These are phyloP conservation scores for Vulpes ferrilata DNA, from an alignment of 2,113 vertebrate species.

Conservation along the genomic window DNA sequence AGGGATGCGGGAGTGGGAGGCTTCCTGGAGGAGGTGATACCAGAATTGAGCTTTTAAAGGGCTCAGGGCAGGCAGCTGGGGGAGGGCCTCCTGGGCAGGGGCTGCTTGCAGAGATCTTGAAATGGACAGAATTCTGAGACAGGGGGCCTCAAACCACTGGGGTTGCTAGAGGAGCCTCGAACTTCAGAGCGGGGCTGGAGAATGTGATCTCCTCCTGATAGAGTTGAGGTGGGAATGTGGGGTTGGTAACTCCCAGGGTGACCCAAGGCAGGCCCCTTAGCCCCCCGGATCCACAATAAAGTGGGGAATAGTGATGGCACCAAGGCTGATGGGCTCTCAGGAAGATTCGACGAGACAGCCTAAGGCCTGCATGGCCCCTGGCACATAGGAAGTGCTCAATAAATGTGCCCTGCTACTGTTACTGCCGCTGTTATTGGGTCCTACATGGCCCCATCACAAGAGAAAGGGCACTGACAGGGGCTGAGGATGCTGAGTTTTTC, in stretches of 20 bases:
- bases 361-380: too few relatives aligned
- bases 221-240: not conserved
- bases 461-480: too few relatives aligned
- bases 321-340: not conserved
- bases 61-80: not conserved
- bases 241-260: rapidly evolving
- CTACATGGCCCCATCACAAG: not conserved
- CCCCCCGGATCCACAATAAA: not conserved
- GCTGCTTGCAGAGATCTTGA: not conserved
- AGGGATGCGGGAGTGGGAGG: not conserved
- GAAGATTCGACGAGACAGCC: not conserved
- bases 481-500: not conserved
- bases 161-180: not conserved
- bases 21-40: not conserved
- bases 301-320: not conserved
- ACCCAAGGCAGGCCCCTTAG: not conserved
- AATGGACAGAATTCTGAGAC: not conserved
- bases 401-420: not conserved
- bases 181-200: not conserved
- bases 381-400: not conserved
- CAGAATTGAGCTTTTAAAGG: not conserved
- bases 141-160: not conserved
- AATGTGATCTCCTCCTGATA: not conserved
- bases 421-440: not conserved
- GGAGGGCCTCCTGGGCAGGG: not conserved